These are phyloP conservation scores for Chromis chromis DNA, from an alignment of 2,797 vertebrate genomes.

Conservation along the genomic window DNA sequence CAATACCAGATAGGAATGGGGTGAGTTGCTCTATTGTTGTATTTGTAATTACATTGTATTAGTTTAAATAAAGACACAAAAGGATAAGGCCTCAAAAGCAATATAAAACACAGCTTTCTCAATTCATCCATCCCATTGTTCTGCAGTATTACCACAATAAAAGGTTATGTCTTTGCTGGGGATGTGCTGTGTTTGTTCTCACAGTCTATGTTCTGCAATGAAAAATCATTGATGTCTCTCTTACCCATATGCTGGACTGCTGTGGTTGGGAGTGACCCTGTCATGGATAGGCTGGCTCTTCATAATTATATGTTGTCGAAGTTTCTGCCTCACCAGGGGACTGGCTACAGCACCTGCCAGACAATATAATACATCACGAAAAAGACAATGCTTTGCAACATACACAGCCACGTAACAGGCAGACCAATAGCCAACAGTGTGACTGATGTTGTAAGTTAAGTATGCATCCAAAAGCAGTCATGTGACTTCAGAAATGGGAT, in stretches of 20 bases:
- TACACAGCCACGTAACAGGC: background rate
- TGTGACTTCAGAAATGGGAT: background rate
- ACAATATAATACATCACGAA: constrained; percentile 36
- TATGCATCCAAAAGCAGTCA: background rate
- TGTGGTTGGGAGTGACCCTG: constrained; percentile 77
- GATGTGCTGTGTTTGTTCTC: background rate
- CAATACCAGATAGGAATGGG: background rate
- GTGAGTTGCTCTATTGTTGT: background rate
- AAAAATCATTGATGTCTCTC: constrained; percentile 8
- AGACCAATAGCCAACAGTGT: background rate
- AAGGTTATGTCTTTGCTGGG: background rate
- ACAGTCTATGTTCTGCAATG: background rate
- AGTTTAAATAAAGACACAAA: background rate
- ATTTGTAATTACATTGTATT: background rate
- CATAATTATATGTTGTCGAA: constrained; percentile 88
- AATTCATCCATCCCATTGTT: background rate
- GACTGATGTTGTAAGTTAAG: background rate
- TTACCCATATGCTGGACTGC: constrained; percentile 75
- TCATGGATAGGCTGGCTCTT: constrained; percentile 88
- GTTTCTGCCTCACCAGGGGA: constrained; percentile 90
- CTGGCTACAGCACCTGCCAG: constrained; percentile 90
- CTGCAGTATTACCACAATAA: constrained; percentile 1
- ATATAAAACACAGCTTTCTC: background rate
- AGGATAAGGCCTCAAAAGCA: background rate
- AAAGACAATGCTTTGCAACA: constrained; percentile 10